Conservation (phyloP, 2,797 vertebrate genomes). For the Eurystomus glaucurus region DNA sequence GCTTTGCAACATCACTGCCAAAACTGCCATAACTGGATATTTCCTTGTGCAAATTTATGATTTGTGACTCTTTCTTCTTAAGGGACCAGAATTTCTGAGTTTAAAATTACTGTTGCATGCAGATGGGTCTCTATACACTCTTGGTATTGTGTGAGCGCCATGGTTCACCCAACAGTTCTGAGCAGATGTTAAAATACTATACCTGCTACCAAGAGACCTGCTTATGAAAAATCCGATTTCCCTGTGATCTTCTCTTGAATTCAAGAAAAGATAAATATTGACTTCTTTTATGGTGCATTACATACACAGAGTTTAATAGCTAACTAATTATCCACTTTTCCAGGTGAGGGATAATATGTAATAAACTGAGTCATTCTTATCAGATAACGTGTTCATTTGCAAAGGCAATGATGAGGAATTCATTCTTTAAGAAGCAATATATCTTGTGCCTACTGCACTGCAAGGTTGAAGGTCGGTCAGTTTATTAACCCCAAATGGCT, state of each 20-base stretch:
- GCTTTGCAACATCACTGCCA: not conserved
- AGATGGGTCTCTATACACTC: not conserved
- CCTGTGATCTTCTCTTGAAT: not conserved
- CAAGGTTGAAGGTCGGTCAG: not conserved
- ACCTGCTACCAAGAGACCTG: not conserved
- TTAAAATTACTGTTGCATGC: not conserved
- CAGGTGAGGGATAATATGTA: not conserved
- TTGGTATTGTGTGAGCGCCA: not conserved
- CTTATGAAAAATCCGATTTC: not conserved
- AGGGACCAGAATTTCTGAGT: not conserved
- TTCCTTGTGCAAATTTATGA: not conserved
- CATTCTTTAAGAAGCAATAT: not conserved
- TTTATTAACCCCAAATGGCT: constrained; percentile 42
- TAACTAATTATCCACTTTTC: not conserved
- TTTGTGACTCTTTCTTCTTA: not conserved
- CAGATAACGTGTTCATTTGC: constrained; percentile 4
- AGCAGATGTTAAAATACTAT: not conserved
- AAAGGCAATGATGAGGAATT: not conserved
- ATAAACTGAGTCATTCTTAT: not conserved
- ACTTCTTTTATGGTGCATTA: not conserved
- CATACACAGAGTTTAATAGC: not conserved
- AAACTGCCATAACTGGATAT: not conserved
- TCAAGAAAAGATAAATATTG: not conserved
- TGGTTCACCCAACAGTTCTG: not conserved
- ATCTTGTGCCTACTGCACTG: not conserved